Evolutionary conservation across 1,140 invertebrate species (phyloP), one percentile per base, ranked within the genome.

Genomic region (Psix sp.): DNA sequence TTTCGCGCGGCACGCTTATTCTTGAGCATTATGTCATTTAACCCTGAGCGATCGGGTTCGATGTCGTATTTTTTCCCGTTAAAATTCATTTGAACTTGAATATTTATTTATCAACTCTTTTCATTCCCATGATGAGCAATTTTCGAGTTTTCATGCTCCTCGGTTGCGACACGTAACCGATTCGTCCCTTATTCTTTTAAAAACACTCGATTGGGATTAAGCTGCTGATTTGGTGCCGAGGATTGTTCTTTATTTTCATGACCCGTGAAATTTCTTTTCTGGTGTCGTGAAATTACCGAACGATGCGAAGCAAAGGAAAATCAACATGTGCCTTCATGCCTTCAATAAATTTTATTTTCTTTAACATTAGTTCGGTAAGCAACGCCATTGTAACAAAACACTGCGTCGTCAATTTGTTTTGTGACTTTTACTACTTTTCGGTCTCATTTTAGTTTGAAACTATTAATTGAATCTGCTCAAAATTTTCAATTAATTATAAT

Each of bases 301-400:
- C 33, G 13, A 35, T 2, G 11, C 5, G 2, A 35, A 35, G 13
- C 10, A 11, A 35, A 35, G 1, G 2, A 35, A 35, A 35, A 35
- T 35, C 13, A 35, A 35, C 13, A 60, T 46, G 65, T 68, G 65
- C 65, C 65, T 68, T 68, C 20, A 20, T 68, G 65, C 65, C 65
- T 68, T 68, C 20, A 20, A 59, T 11, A 45, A 68, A 51, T 59
- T 51, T 36, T 45, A 68, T 45, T 57, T 54, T 39, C 21, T 52
- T 17, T 43, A 59, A 45, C 20, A 18, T 42, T 68, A 59, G 65
- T 45, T 45, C 31, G 13, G 33, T 59, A 59, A 67, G 42, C 31
- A 38, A n/a, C 18, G 21, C 15, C 26, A 26, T 40, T 46, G 40
- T 56, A 66, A 66, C 9, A 31, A 45, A 43, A 49, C 35, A 35